Evolutionary conservation across 2,888 invertebrate genomes (phyloP).

Genomic region (Euphydryas editha): DNA sequence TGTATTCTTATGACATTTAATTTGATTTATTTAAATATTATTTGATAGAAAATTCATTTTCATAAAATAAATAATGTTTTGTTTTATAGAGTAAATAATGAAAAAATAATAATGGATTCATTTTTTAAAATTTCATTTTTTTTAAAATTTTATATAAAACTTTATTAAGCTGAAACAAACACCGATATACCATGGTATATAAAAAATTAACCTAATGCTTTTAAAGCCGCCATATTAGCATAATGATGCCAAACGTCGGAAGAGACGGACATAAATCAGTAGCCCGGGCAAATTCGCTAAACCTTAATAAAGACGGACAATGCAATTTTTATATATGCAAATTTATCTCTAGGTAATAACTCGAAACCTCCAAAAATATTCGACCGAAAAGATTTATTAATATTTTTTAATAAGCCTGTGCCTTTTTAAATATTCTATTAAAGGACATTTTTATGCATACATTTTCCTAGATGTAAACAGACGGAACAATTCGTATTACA

Average conservation of each 20-base stretch:
- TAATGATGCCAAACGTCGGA: slow-evolving; percentile 57
- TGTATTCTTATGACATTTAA: too few species aligned
- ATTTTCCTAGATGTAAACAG: background rate
- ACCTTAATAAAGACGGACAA: slow-evolving; percentile 33
- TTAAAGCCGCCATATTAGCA: slow-evolving; percentile 52
- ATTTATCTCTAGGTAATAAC: slow-evolving; percentile 20
- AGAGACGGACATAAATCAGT: slow-evolving; percentile 55
- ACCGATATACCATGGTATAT: slow-evolving; percentile 40
- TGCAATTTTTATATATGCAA: slow-evolving; percentile 33
- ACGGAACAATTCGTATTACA: background rate
- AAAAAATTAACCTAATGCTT: slow-evolving; percentile 48
- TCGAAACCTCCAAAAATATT: slow-evolving; percentile 9
- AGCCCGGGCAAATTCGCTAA: slow-evolving; percentile 39
- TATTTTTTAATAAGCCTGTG: background rate
- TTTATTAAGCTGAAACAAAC: slow-evolving; percentile 17
- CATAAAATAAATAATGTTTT: too few species aligned
- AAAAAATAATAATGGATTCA: too few species aligned
- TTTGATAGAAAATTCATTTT: too few species aligned
- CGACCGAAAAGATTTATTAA: slow-evolving; percentile 2
- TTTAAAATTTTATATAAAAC: background rate
- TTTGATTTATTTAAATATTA: too few species aligned
- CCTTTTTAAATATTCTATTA: background rate
- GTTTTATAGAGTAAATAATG: too few species aligned
- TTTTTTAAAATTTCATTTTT: background rate
- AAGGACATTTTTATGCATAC: background rate